Conservation (phyloP, 92 coral and sea anemone species). For the Pocillopora meandrina region DNA sequence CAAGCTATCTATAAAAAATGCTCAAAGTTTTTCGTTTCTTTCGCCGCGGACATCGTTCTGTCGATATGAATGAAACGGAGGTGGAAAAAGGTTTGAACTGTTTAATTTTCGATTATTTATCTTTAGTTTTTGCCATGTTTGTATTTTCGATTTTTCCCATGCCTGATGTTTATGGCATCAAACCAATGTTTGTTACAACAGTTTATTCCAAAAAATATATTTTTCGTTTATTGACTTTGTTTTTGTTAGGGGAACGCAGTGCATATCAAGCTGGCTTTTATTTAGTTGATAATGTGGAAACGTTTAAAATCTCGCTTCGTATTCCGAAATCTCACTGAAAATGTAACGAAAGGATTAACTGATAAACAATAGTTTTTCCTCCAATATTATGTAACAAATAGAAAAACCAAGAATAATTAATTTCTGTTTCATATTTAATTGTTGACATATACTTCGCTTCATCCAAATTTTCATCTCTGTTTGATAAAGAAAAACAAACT, state of each 20-base stretch:
- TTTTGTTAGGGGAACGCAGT: background rate
- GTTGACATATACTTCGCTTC: too few species aligned
- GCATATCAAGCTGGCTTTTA: background rate
- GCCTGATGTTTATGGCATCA: background rate
- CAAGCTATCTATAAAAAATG: conserved; percentile 2
- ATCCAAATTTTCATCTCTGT: background rate
- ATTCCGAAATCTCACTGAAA: background rate
- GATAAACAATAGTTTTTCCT: background rate
- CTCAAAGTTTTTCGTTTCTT: conserved; percentile 20
- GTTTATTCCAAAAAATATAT: background rate
- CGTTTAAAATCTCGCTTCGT: background rate
- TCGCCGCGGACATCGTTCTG: conserved; percentile 24
- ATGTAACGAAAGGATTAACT: background rate
- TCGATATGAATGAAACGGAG: background rate
- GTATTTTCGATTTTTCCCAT: background rate
- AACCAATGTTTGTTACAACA: background rate
- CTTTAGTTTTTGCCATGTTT: background rate
- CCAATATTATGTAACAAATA: too few species aligned
- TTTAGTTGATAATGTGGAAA: background rate
- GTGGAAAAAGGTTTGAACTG: conserved; percentile 22
- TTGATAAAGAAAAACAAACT: background rate
- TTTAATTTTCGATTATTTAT: background rate
- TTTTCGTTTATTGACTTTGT: conserved; percentile 3
- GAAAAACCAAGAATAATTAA: too few species aligned
- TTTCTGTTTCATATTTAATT: too few species aligned